Evolutionary conservation across 2,113 vertebrate species (phyloP), one percentile per base, ranked within the genome.

Genomic region (Mugil cephalus): DNA sequence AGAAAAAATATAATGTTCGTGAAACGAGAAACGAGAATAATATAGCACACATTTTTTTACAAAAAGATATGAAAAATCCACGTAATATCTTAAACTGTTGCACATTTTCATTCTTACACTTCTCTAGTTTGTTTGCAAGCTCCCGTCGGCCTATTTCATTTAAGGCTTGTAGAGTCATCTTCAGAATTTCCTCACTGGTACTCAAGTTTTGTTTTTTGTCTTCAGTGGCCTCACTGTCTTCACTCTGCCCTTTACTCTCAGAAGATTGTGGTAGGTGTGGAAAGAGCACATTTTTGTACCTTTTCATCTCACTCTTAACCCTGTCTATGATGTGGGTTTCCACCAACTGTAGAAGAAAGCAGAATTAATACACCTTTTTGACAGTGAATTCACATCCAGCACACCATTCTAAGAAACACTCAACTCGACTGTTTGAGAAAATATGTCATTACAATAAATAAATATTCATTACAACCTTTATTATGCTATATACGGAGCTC

Each of bases 231-330:
- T 6, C 19, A 17, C 2, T 0, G 8, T 54, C 52, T 19, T 42
- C 17, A 18, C 53, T 21, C 13, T 45, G 24, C 2, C 19, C 11
- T 7, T 63, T 52, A 39, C 11, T 30, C 42, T 18, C 60, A 42
- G 52, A 7, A 8, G 36, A 15, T 48, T 18, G 53, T n/a, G 42
- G 34, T 0, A 1, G 40, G 1, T 60, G 9, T 24, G 73, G 74
- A 48, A 77, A 72, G 12, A 82, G 74, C 6, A 68, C 58, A 38
- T 4, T 36, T 58, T 63, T 8, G 52, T 52, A 82, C 4, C 11
- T 46, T 42, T 15, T 24, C 6, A 73, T 15, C 15, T 68, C 62
- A 7, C 8, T 21, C 13, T 1, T 24, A 7, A 76, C 30, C 48
- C 70, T 60, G 1, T 35, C 6, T 6, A 40, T 21, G 17, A 11